Conservation (phyloP, 64 coral and sea anemone species). For the Hydrozoanthus tunicans region DNA sequence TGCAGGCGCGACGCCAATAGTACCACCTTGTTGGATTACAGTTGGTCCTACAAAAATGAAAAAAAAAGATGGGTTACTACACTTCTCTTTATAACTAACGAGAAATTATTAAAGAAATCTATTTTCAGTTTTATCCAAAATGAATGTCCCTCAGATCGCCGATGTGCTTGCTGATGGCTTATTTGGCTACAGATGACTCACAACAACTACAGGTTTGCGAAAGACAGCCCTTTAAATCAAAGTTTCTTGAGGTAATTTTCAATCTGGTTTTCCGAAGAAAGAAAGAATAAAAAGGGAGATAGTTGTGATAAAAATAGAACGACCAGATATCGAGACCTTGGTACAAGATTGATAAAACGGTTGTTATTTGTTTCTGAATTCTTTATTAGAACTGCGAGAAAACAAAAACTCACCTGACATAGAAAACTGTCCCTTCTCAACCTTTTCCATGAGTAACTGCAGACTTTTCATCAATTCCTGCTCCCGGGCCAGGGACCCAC, state of each 20-base stretch:
- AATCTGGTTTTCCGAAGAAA: not conserved
- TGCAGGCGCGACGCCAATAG: slow-evolving; percentile 15
- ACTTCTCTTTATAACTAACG: not conserved
- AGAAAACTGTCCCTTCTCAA: slow-evolving; percentile 82
- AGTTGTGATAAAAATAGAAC: too few species aligned
- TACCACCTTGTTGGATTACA: slow-evolving; percentile 11
- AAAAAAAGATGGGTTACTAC: not conserved
- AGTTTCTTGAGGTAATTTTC: too few species aligned
- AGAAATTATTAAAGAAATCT: too few species aligned
- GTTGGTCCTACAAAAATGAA: not conserved
- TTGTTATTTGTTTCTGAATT: too few species aligned
- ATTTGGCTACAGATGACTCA: too few species aligned
- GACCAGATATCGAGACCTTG: too few species aligned
- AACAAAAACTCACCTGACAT: slow-evolving; percentile 32
- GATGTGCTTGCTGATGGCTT: too few species aligned
- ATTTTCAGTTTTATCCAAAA: too few species aligned
- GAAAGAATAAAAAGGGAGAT: not conserved
- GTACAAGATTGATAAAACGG: too few species aligned
- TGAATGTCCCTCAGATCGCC: too few species aligned
- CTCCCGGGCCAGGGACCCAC: slow-evolving; percentile 74
- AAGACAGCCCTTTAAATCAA: too few species aligned
- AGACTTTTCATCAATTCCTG: slow-evolving; percentile 88
- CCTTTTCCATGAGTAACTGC: slow-evolving; percentile 83
- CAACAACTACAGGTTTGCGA: too few species aligned
- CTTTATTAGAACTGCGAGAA: not conserved